A percentile compares a stretch with the other conserved stretches of the same genome.
phyloP scores from a whole-genome alignment of 92 coral and sea anemone species.

The Parazoanthus darwini region DNA sequence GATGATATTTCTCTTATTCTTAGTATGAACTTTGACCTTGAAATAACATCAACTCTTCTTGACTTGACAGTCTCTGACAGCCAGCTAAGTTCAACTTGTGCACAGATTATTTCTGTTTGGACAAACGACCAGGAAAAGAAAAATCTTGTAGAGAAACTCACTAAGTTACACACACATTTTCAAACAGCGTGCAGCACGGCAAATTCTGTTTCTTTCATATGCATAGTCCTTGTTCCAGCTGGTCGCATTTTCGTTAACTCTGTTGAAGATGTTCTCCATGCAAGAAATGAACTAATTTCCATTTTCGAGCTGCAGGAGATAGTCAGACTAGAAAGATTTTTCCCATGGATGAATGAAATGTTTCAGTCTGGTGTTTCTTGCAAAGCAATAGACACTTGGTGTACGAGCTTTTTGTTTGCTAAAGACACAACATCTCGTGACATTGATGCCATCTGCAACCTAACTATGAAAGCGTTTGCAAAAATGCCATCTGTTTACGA shows the following conservation, averaged over 20 bases:
- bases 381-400: constrained; percentile 63
- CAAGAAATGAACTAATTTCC: constrained; percentile 20
- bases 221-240: constrained; percentile 10
- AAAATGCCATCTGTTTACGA: constrained; percentile 43
- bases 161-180: neutral
- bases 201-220: neutral
- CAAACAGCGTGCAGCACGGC: neutral
- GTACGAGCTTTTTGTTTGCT: constrained; percentile 51
- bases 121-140: neutral
- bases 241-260: constrained; percentile 41
- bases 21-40: constrained; percentile 1
- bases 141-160: neutral
- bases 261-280: constrained; percentile 14
- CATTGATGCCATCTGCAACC: constrained; percentile 58
- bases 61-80: constrained; percentile 23
- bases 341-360: constrained; percentile 61
- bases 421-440: constrained; percentile 53
- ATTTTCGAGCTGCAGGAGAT: constrained; percentile 45
- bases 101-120: constrained; percentile 31
- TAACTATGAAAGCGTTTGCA: constrained; percentile 35
- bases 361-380: constrained; percentile 43
- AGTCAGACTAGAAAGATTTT: constrained; percentile 45
- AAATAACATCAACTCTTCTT: neutral
- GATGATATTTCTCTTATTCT: constrained; percentile 30
- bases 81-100: constrained; percentile 26